Evolutionary conservation across 2,113 vertebrate species (phyloP).

Genomic region (Alexandromys fortis): DNA sequence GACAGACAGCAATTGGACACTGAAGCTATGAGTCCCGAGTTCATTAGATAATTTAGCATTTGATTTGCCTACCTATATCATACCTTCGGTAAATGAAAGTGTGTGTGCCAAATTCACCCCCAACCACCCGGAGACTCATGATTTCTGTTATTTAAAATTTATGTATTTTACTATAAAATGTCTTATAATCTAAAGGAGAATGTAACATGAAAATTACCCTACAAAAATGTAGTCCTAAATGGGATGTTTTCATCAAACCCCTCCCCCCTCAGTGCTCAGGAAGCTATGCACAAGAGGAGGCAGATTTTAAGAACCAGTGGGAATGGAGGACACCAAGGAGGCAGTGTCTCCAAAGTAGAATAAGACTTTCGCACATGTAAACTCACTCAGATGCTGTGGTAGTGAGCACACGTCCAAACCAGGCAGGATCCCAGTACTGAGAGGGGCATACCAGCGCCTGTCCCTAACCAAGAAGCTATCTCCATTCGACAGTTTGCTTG

Average conservation of each 20-base stretch:
- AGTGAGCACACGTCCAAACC: background rate
- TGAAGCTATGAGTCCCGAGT: background rate
- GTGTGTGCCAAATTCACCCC: background rate
- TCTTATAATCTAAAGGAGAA: background rate
- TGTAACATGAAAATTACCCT: background rate
- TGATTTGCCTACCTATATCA: background rate
- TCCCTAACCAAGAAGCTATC: background rate
- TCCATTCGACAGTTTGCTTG: background rate
- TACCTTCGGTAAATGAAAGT: background rate
- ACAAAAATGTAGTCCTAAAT: background rate
- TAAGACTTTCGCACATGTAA: too few species aligned
- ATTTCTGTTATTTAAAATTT: slow-evolving; percentile 25
- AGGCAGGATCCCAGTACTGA: background rate
- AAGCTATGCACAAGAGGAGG: background rate
- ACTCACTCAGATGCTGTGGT: background rate
- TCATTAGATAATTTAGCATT: slow-evolving; percentile 11
- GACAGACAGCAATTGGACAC: background rate
- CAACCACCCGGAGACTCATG: background rate
- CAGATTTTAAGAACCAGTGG: too few species aligned
- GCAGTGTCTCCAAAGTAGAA: background rate
- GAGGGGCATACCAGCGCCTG: too few species aligned
- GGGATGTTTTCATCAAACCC: too few species aligned
- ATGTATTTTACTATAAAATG: background rate
- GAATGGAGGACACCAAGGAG: too few species aligned
- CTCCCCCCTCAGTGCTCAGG: too few species aligned